Percentiles rank a stretch among this genome's conserved stretches.
Conservation (phyloP, 2,797 vertebrate species). For the Buceros bicornis region DNA sequence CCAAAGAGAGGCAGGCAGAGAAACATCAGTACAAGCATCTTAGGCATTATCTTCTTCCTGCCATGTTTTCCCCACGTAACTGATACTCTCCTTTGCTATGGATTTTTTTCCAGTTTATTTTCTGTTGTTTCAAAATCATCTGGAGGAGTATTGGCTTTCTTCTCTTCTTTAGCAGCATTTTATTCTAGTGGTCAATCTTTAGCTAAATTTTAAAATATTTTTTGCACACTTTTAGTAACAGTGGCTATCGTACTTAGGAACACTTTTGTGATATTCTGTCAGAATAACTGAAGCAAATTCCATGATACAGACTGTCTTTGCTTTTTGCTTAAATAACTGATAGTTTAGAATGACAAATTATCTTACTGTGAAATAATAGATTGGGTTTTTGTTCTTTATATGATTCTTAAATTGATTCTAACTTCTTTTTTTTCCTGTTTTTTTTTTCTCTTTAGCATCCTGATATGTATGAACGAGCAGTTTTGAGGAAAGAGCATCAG, state of each 20-base stretch:
- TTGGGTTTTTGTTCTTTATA: background rate
- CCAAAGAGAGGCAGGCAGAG: background rate
- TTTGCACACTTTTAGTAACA: background rate
- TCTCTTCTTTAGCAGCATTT: background rate
- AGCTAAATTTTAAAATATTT: background rate
- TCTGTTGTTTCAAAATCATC: background rate
- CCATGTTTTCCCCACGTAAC: background rate
- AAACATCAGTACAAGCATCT: background rate
- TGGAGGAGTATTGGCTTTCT: background rate
- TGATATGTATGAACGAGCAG: constrained; percentile 97
- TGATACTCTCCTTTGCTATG: background rate
- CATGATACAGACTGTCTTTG: background rate
- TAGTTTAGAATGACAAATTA: background rate
- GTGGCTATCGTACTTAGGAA: background rate
- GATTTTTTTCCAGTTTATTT: background rate
- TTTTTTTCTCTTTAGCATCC: constrained; percentile 85
- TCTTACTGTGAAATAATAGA: background rate
- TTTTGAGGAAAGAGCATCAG: constrained; percentile 96
- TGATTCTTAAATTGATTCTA: background rate
- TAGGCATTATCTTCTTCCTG: background rate
- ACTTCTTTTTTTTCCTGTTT: background rate
- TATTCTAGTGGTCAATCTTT: background rate
- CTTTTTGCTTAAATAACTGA: background rate
- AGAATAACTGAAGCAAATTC: background rate
- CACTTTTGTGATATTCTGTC: background rate